These are phyloP conservation scores for Eurytoma adleriae DNA, from an alignment of 2,888 invertebrate species.

Conservation along the genomic window DNA sequence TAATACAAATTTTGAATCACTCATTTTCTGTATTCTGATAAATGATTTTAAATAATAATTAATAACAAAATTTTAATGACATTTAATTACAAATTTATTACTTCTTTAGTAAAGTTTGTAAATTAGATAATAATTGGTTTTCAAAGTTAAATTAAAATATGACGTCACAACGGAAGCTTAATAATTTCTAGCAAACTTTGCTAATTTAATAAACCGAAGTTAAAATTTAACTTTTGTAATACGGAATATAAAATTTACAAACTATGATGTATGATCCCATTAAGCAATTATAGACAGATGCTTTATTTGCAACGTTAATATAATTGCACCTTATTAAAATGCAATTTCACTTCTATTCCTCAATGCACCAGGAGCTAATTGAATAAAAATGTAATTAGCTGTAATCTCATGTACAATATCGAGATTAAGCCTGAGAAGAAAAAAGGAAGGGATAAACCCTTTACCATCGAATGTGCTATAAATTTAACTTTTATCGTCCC, in stretches of 20 bases:
- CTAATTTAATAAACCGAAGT: constrained; percentile 44
- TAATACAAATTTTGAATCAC: background rate
- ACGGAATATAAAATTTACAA: constrained; percentile 25
- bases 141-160: constrained; percentile 51
- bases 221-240: constrained; percentile 14
- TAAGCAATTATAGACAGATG: constrained; percentile 14
- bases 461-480: constrained; percentile 45
- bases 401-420: constrained; percentile 39
- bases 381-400: constrained; percentile 36
- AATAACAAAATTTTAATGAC: constrained; percentile 35
- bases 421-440: constrained; percentile 11
- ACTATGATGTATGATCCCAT: constrained; percentile 3
- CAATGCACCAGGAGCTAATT: constrained; percentile 24
- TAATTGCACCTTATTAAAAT: constrained; percentile 18
- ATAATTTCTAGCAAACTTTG: constrained; percentile 39
- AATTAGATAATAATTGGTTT: constrained; percentile 55
- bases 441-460: constrained; percentile 25
- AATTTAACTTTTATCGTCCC: constrained; percentile 52
- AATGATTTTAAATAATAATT: background rate
- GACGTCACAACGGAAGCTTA: constrained; percentile 40
- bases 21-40: background rate
- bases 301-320: background rate
- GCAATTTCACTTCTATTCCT: no score
- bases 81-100: constrained; percentile 49
- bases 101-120: constrained; percentile 50